A percentile compares a stretch with the other conserved stretches of the same genome.
phyloP scores from a whole-genome alignment of 2,113 vertebrate species.

The Pachycephala philippinensis region DNA sequence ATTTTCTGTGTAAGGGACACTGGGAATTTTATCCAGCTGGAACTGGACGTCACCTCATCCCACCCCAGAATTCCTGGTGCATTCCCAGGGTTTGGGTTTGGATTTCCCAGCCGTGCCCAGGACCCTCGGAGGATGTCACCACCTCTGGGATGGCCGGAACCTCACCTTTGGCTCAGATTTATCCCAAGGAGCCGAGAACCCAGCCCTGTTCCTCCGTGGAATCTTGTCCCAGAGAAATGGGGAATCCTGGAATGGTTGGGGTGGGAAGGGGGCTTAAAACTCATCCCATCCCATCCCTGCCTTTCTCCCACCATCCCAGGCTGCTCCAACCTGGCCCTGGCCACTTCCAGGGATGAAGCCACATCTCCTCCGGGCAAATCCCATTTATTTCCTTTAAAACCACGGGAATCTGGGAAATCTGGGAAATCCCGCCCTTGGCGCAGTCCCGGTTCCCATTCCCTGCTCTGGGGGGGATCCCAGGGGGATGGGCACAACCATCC shows the following conservation, averaged over 20 bases:
- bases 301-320: fast-evolving
- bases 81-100: not conserved
- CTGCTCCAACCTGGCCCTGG: not conserved
- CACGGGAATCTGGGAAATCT: fast-evolving
- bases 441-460: not conserved
- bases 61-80: fast-evolving
- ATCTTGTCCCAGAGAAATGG: fast-evolving
- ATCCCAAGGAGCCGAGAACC: not conserved
- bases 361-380: not conserved
- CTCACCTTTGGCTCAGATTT: not conserved
- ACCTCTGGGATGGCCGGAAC: fast-evolving
- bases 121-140: not conserved
- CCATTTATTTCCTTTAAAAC: not conserved
- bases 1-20: fast-evolving
- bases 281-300: not conserved
- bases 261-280: not conserved
- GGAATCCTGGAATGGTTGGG: not conserved
- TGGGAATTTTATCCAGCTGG: not conserved
- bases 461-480: not conserved
- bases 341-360: not conserved
- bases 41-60: fast-evolving
- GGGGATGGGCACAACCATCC: not conserved
- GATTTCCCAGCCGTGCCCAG: not conserved
- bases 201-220: not conserved
- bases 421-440: fast-evolving